Evolutionary conservation across 2,797 vertebrate species (phyloP).

Genomic region (Schizopygopsis pylzovi): DNA sequence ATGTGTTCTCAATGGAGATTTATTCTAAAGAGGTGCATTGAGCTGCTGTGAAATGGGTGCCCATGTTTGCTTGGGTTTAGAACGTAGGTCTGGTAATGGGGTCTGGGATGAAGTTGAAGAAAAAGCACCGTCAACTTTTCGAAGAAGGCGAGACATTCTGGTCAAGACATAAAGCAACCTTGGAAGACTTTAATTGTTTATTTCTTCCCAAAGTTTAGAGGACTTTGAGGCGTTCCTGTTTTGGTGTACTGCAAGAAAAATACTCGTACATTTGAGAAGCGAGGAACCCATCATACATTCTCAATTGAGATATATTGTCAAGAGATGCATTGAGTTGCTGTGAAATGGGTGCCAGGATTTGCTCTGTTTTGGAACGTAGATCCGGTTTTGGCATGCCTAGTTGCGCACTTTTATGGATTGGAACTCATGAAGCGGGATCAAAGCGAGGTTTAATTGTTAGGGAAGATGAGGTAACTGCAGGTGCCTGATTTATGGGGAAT

Average conservation of each 20-base stretch:
- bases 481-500: slow-evolving; percentile 64
- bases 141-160: neutral
- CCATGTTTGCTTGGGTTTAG: slow-evolving; percentile 15
- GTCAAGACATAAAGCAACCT: neutral
- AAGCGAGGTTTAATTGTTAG: slow-evolving; percentile 64
- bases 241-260: neutral
- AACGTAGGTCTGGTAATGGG: slow-evolving; percentile 19
- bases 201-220: neutral
- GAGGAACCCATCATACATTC: neutral
- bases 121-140: neutral
- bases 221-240: neutral
- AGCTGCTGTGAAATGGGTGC: slow-evolving; percentile 34
- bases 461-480: slow-evolving; percentile 70
- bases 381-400: slow-evolving; percentile 38
- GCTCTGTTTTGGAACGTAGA: slow-evolving; percentile 16
- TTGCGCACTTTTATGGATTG: slow-evolving; percentile 48
- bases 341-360: slow-evolving; percentile 39
- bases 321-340: slow-evolving; percentile 7
- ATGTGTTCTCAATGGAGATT: slow-evolving; percentile 8
- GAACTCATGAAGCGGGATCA: slow-evolving; percentile 66
- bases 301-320: slow-evolving; percentile 39
- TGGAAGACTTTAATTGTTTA: neutral
- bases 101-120: neutral
- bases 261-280: neutral
- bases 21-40: slow-evolving; percentile 28